Percentiles rank a stretch among this genome's conserved stretches.
Evolutionary conservation across 2,888 invertebrate species (phyloP).

Genomic region (Lithophane ornitopus): DNA sequence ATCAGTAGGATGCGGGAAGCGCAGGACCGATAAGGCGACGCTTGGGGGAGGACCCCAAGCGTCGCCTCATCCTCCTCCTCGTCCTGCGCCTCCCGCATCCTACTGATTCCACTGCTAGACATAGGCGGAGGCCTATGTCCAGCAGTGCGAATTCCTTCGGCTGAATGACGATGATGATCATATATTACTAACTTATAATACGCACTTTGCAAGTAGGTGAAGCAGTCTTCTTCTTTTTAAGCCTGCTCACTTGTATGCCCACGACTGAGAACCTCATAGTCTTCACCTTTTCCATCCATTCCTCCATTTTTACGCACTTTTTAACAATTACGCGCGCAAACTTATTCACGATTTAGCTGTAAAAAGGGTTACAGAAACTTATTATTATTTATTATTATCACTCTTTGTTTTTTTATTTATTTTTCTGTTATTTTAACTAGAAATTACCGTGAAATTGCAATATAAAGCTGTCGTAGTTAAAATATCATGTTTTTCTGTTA

Average conservation of each 20-base stretch:
- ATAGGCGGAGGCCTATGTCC: not conserved
- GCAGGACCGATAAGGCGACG: not conserved
- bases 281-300: constrained; percentile 64
- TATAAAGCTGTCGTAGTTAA: not conserved
- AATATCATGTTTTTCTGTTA: constrained; percentile 6
- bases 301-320: constrained; percentile 62
- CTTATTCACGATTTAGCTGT: not conserved
- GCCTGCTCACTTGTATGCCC: constrained; percentile 76
- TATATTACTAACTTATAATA: constrained; percentile 29
- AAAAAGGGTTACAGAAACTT: not conserved
- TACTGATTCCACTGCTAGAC: too few species aligned
- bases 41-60: too few species aligned
- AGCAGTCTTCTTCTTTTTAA: constrained; percentile 68
- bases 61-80: too few species aligned
- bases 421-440: constrained; percentile 7
- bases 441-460: not conserved
- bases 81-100: too few species aligned
- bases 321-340: not conserved
- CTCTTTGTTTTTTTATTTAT: constrained; percentile 3
- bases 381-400: not conserved
- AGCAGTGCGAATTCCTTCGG: not conserved
- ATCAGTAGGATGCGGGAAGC: not conserved
- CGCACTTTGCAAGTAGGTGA: constrained; percentile 77
- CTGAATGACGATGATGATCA: not conserved
- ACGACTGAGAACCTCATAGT: constrained; percentile 75